Evolutionary conservation across 2,797 vertebrate species (phyloP).

Genomic region (Neosilurus hyrtlii): DNA sequence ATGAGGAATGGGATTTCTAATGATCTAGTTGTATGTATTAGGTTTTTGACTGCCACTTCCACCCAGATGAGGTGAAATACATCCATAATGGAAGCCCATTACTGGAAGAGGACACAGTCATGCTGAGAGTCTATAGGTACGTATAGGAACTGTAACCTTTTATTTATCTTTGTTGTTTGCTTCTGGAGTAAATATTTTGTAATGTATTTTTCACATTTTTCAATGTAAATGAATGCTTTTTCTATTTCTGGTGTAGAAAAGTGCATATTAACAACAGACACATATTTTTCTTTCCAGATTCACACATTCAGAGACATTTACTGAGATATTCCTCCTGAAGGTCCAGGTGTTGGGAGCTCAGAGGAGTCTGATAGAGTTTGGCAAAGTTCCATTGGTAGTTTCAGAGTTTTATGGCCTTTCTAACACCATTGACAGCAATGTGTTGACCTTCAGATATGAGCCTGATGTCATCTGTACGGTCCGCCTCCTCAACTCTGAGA

Average conservation of each 20-base stretch:
- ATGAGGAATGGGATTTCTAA: background rate
- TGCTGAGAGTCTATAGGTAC: slow-evolving; percentile 72
- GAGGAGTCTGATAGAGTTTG: slow-evolving; percentile 61
- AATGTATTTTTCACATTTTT: background rate
- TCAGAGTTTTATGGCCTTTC: slow-evolving; percentile 71
- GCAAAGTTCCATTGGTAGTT: slow-evolving; percentile 68
- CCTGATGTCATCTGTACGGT: slow-evolving; percentile 61
- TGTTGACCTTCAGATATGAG: slow-evolving; percentile 60
- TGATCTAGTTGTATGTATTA: slow-evolving; percentile 47
- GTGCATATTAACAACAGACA: background rate
- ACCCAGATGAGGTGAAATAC: slow-evolving; percentile 68
- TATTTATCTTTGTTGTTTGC: background rate
- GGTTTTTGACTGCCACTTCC: slow-evolving; percentile 76
- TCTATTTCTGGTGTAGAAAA: slow-evolving; percentile 13
- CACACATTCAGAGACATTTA: slow-evolving; percentile 68
- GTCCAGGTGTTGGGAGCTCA: slow-evolving; percentile 63
- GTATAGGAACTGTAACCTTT: background rate
- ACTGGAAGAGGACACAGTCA: slow-evolving; percentile 68
- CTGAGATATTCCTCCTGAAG: slow-evolving; percentile 67
- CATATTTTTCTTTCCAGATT: slow-evolving; percentile 67
- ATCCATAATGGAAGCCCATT: slow-evolving; percentile 69
- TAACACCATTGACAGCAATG: slow-evolving; percentile 66
- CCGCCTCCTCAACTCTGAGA: slow-evolving; percentile 61
- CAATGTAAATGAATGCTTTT: background rate
- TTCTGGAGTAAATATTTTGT: background rate